phyloP scores from a whole-genome alignment of 2,113 vertebrate species.

The Rousettus leschenaultii region DNA sequence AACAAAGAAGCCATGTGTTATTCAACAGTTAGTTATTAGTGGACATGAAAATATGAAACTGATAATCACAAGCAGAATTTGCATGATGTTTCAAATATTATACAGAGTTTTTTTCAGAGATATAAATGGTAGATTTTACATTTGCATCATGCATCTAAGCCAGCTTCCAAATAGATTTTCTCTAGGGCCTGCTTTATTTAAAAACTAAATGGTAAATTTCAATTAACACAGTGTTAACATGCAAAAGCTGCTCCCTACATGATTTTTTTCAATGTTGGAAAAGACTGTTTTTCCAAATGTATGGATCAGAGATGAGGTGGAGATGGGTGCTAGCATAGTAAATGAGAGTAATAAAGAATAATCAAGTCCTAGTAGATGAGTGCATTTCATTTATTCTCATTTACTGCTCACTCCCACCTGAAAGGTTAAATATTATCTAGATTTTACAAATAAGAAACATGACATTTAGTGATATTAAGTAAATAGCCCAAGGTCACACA shows the following conservation, averaged over 20 bases:
- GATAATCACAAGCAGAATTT: not conserved
- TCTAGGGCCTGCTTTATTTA: not conserved
- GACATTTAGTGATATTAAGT: not conserved
- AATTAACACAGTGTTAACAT: not conserved
- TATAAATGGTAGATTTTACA: not conserved
- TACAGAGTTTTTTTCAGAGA: not conserved
- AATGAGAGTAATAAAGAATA: not conserved
- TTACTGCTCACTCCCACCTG: not conserved
- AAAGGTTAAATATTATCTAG: slow-evolving; percentile 6
- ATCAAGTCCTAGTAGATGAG: not conserved
- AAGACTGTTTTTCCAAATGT: not conserved
- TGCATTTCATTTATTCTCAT: not conserved
- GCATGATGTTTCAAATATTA: not conserved
- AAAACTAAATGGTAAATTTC: slow-evolving; percentile 1
- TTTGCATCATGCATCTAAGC: not conserved
- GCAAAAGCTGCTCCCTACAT: not conserved
- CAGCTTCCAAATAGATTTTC: not conserved
- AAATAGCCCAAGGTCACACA: not conserved
- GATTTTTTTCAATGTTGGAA: not conserved
- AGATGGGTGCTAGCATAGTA: not conserved
- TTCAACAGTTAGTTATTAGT: not conserved
- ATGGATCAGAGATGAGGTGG: not conserved
- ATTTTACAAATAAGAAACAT: slow-evolving; percentile 46
- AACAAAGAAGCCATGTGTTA: not conserved
- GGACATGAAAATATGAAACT: not conserved